Evolutionary conservation across 2,888 invertebrate genomes (phyloP), one percentile per base, ranked within the genome.

Genomic region (Thymelicus sylvestris): DNA sequence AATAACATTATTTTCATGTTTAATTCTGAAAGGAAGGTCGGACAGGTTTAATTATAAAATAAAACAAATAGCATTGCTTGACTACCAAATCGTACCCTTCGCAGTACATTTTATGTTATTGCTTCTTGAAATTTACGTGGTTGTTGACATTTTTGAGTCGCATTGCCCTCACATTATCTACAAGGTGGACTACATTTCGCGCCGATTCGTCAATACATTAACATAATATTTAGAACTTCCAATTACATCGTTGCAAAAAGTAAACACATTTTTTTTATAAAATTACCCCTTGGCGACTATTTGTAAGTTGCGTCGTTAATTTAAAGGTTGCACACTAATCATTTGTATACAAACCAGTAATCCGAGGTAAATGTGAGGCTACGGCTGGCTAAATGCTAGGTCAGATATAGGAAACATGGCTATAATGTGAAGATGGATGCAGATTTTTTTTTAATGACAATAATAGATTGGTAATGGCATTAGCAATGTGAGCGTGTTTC

Each of bases 381-480:
- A 59, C 41, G 55, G 50, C 64, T 57, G 47, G 7, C n/a, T 64
- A 48, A 69, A 59, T 44, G 68, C 63, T 69, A 69, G 68, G 68
- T 48, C 68, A 63, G 47, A 57, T 47, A 69, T 69, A 69, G 69
- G 69, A 64, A 64, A 69, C 59, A 59, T 39, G 67, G 63, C 38
- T 63, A 41, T 64, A 60, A 57, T 8, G 48, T 68, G 39, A 62
- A 67, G 48, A 68, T 68, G 62, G 38, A 55, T 68, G 50, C 10
- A 24, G 55, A 50, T 15, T 52, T 50, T 7, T n/a, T n/a, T n/a
- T n/a, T 52, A 31, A 31, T 31, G 31, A 31, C 31, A 3, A 0
- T 31, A 31, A 31, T 31, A 5, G 31, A 31, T 31, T 31, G 31
- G 3, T 31, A 31, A 2, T 31, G 31, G 31, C 5, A 3, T 31